A percentile compares a stretch with the other conserved stretches of the same genome.
Conservation (phyloP, 1,140 invertebrate genomes). For the Drosophila funebris region DNA sequence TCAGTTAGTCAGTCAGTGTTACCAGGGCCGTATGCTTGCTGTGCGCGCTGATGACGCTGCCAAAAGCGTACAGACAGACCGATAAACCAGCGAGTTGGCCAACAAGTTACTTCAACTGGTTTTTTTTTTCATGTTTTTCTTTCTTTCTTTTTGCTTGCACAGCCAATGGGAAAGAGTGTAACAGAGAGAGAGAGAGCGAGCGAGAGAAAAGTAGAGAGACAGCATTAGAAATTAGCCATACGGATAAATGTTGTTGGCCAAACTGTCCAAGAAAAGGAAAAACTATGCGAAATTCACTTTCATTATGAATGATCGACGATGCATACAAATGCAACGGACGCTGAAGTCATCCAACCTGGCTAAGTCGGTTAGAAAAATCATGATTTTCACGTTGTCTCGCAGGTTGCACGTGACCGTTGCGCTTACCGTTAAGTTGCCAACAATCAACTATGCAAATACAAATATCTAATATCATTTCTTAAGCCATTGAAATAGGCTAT, state of each 20-base stretch:
- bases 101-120: slow-evolving; percentile 61
- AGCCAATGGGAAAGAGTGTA: too few relatives aligned
- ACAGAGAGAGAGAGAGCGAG: background rate
- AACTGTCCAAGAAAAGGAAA: slow-evolving; percentile 31
- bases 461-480: background rate
- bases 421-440: background rate
- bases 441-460: too few relatives aligned
- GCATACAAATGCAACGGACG: slow-evolving; percentile 65
- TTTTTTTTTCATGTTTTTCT: slow-evolving; percentile 17
- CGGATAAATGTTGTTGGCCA: slow-evolving; percentile 22
- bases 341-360: slow-evolving; percentile 73
- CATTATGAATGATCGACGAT: slow-evolving; percentile 74
- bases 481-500: background rate
- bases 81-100: slow-evolving; percentile 19
- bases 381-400: slow-evolving; percentile 51
- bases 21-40: slow-evolving; percentile 38
- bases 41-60: slow-evolving; percentile 62
- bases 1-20: slow-evolving; percentile 56
- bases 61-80: slow-evolving; percentile 51
- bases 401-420: slow-evolving; percentile 27
- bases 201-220: slow-evolving; percentile 11
- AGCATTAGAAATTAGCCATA: slow-evolving; percentile 73
- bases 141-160: background rate
- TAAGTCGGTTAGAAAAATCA: slow-evolving; percentile 61
- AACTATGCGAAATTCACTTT: slow-evolving; percentile 79